phyloP scores from a whole-genome alignment of 2,113 vertebrate species.

The Pampusana beccarii region DNA sequence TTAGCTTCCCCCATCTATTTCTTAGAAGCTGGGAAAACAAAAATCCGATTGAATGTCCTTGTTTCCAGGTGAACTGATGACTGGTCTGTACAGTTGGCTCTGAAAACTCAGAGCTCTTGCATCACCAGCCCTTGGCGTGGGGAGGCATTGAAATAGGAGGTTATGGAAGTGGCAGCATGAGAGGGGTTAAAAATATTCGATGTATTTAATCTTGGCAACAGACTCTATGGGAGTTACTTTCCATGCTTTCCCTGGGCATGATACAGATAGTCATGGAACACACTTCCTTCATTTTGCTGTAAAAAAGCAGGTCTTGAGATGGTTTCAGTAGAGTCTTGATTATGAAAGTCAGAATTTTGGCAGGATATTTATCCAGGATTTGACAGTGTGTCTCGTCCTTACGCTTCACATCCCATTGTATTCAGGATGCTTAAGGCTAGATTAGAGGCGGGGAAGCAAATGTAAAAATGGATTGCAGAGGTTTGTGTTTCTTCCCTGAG shows the following conservation, averaged over 20 bases:
- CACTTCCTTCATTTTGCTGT: fast-evolving
- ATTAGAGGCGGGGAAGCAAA: neutral
- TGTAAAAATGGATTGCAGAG: neutral
- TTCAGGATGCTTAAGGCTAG: neutral
- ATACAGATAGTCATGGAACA: neutral
- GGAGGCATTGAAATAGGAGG: neutral
- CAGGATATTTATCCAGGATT: neutral
- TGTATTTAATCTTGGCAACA: neutral
- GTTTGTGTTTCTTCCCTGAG: neutral
- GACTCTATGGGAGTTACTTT: neutral
- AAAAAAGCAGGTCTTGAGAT: neutral
- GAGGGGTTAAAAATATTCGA: neutral
- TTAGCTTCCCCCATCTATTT: conserved; percentile 43
- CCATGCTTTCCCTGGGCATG: fast-evolving
- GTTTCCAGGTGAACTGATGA: conserved; percentile 24
- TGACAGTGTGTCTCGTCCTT: neutral
- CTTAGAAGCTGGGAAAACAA: conserved; percentile 49
- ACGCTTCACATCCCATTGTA: fast-evolving
- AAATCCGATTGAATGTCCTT: neutral
- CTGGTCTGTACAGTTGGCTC: neutral
- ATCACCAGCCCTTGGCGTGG: neutral
- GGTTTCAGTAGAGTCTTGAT: neutral
- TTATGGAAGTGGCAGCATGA: neutral
- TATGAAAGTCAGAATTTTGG: neutral
- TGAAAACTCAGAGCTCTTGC: neutral